A percentile compares a stretch with the other conserved stretches of the same genome.
Evolutionary conservation across 2,797 vertebrate species (phyloP).

Genomic region (Dryobates pubescens): DNA sequence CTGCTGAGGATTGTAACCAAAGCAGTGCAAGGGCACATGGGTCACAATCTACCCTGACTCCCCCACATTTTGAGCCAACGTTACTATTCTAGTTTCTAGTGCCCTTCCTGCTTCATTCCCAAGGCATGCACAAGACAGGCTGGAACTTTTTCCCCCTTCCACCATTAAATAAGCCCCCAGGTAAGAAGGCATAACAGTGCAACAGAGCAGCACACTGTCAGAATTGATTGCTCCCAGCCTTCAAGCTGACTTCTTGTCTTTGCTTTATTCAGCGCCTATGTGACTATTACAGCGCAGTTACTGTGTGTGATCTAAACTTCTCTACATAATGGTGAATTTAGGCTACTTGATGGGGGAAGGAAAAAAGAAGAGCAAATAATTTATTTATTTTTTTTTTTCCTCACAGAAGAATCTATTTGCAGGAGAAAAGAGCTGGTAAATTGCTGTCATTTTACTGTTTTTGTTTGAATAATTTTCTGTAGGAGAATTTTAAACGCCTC

Average conservation of each 20-base stretch:
- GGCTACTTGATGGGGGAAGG: background rate
- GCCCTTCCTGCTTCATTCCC: background rate
- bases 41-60: background rate
- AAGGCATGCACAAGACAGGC: background rate
- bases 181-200: background rate
- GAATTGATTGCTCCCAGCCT: background rate
- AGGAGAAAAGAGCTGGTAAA: conserved; percentile 23
- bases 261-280: background rate
- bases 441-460: conserved; percentile 26
- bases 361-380: conserved; percentile 1
- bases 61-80: background rate
- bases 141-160: background rate
- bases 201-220: background rate
- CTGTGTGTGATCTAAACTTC: background rate
- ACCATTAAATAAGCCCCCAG: background rate
- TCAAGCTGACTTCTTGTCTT: background rate
- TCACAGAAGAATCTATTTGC: conserved; percentile 13
- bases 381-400: background rate
- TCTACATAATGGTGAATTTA: background rate
- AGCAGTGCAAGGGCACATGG: background rate
- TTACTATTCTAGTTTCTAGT: background rate
- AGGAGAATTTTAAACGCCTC: conserved; percentile 29
- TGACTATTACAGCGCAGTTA: background rate
- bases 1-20: background rate
- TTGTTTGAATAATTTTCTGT: conserved; percentile 45